A percentile compares a stretch with the other conserved stretches of the same genome.
phyloP scores from a whole-genome alignment of 2,797 vertebrate genomes.

The Parotocinclus haroldoi region DNA sequence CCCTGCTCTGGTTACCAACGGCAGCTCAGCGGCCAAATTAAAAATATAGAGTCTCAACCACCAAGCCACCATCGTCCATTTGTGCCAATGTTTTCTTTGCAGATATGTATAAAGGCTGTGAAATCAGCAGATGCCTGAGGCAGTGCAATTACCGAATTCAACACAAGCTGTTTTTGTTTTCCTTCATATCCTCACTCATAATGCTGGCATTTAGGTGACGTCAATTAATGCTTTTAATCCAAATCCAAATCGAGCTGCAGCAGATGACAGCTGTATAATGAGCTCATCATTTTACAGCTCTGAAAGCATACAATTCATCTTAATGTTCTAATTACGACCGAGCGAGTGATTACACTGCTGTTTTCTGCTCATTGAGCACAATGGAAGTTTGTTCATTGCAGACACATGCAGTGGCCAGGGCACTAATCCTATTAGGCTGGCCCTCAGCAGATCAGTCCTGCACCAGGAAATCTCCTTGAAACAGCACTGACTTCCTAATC shows the following conservation, averaged over 20 bases:
- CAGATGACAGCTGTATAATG: slow-evolving; percentile 45
- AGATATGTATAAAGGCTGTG: too few relatives aligned
- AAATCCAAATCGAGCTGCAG: neutral
- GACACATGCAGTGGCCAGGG: slow-evolving; percentile 29
- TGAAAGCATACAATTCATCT: slow-evolving; percentile 45
- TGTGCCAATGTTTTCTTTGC: too few relatives aligned
- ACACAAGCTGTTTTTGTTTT: slow-evolving; percentile 21
- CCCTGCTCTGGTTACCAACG: too few relatives aligned
- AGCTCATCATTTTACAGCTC: slow-evolving; percentile 47
- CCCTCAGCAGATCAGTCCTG: slow-evolving; percentile 54
- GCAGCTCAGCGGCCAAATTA: too few relatives aligned
- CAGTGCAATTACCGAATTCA: slow-evolving; percentile 10
- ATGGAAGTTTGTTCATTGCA: slow-evolving; percentile 41
- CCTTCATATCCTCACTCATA: too few relatives aligned
- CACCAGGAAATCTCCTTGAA: slow-evolving; percentile 44
- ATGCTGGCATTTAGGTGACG: neutral
- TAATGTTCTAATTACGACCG: slow-evolving; percentile 46
- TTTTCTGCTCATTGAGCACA: slow-evolving; percentile 60
- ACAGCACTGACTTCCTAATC: slow-evolving; percentile 28
- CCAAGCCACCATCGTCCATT: too few relatives aligned
- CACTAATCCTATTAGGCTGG: slow-evolving; percentile 61
- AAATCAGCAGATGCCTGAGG: too few relatives aligned
- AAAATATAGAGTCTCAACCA: too few relatives aligned
- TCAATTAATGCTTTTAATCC: slow-evolving; percentile 1
- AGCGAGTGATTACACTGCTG: slow-evolving; percentile 47